These are phyloP conservation scores for Lepidothrix coronata DNA, from an alignment of 2,113 vertebrate species.

Conservation along the genomic window DNA sequence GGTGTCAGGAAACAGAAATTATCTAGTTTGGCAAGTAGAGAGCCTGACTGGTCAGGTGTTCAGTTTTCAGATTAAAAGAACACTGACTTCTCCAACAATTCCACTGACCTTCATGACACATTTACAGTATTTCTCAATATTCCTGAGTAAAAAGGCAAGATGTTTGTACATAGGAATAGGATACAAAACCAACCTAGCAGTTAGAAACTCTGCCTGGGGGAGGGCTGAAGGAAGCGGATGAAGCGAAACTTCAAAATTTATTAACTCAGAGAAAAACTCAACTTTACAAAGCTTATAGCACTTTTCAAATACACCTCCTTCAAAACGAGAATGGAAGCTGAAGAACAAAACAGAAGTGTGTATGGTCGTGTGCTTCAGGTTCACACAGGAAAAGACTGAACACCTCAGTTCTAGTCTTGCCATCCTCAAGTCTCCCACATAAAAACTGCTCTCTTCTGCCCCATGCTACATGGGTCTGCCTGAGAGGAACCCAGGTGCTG, in stretches of 20 bases:
- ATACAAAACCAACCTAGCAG: not conserved
- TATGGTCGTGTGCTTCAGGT: not conserved
- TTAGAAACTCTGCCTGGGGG: not conserved
- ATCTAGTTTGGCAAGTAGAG: not conserved
- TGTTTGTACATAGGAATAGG: not conserved
- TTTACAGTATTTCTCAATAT: not conserved
- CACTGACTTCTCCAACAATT: not conserved
- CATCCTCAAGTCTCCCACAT: not conserved
- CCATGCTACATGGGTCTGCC: not conserved
- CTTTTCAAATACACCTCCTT: not conserved
- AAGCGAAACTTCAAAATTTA: not conserved
- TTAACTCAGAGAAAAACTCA: not conserved
- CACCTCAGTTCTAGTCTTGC: not conserved
- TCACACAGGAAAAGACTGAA: not conserved
- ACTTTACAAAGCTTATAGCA: not conserved
- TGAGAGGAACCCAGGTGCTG: accelerated
- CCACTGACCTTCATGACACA: not conserved
- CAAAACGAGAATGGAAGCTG: not conserved
- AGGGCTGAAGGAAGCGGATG: not conserved
- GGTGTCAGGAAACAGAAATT: not conserved
- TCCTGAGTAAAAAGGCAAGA: not conserved
- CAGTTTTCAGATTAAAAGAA: not conserved
- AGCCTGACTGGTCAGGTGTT: not conserved
- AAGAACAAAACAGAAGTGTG: not conserved
- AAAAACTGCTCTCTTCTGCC: not conserved